A percentile compares a stretch with the other conserved stretches of the same genome.
These are phyloP conservation scores for Chelonus formosanus DNA, from an alignment of 2,888 invertebrate genomes.

Conservation along the genomic window DNA sequence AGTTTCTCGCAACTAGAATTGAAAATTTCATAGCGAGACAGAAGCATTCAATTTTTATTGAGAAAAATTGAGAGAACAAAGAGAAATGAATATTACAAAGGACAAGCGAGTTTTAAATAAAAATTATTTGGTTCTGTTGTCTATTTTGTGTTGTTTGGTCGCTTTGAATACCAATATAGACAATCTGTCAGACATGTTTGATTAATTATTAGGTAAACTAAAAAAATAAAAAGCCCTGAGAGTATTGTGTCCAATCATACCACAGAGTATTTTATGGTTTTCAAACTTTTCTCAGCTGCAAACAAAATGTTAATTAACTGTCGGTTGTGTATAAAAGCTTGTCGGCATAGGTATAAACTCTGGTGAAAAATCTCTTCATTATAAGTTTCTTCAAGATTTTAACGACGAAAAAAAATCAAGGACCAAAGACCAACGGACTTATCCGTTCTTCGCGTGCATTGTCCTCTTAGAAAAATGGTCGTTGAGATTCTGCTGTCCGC, in stretches of 20 bases:
- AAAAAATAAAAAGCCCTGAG: slow-evolving; percentile 18
- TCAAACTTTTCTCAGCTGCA: slow-evolving; percentile 38
- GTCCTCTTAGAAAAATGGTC: slow-evolving; percentile 6
- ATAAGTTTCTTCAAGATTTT: slow-evolving; percentile 51
- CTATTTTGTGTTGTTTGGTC: neutral
- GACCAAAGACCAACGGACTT: neutral
- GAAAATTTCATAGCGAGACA: slow-evolving; percentile 24
- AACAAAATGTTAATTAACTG: slow-evolving; percentile 56
- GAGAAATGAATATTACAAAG: neutral
- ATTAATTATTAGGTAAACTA: slow-evolving; percentile 28
- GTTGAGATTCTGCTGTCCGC: neutral
- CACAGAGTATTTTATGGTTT: slow-evolving; percentile 17
- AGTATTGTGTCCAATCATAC: neutral
- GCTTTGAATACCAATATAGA: neutral
- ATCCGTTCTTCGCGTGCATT: neutral
- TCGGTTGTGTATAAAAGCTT: slow-evolving; percentile 25
- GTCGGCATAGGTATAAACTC: slow-evolving; percentile 18
- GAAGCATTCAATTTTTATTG: slow-evolving; percentile 8
- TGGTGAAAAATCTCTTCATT: slow-evolving; percentile 52
- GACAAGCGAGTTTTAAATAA: neutral
- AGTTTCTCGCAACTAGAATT: slow-evolving; percentile 24
- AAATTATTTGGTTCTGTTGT: slow-evolving; percentile 15
- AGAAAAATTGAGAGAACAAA: slow-evolving; percentile 23
- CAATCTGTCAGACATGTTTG: neutral
- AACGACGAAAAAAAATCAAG: slow-evolving; percentile 4